Percentiles rank a stretch among this genome's conserved stretches.
Conservation (phyloP, 1,140 invertebrate species). For the Diorhabda carinulata region DNA sequence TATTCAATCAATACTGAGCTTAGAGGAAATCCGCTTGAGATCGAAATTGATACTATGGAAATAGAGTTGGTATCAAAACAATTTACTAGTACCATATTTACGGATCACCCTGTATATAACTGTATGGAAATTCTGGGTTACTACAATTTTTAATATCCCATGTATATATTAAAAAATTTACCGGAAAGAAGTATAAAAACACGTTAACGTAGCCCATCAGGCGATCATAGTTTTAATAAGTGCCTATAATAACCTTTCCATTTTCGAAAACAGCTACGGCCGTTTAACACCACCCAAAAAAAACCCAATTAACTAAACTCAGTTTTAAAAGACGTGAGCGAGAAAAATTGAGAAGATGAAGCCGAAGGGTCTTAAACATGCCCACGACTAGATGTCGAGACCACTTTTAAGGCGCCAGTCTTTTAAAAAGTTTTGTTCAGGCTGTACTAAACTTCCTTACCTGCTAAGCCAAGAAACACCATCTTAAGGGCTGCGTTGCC, state of each 20-base stretch:
- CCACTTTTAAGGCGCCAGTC: conserved; percentile 22
- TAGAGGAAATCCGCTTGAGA: too few relatives aligned
- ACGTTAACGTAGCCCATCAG: not conserved
- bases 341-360: not conserved
- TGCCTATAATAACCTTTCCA: conserved; percentile 13
- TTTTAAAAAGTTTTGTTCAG: conserved; percentile 18
- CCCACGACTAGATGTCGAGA: conserved; percentile 6
- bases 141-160: too few relatives aligned
- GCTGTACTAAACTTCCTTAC: conserved; percentile 22
- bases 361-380: not conserved
- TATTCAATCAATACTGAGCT: too few relatives aligned
- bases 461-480: conserved; percentile 21
- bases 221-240: conserved; percentile 7
- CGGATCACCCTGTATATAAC: too few relatives aligned
- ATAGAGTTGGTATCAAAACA: too few relatives aligned
- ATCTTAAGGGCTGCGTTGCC: conserved; percentile 11
- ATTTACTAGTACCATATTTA: too few relatives aligned
- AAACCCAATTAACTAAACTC: conserved; percentile 31
- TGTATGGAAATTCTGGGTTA: too few relatives aligned
- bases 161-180: too few relatives aligned
- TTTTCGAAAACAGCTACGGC: conserved; percentile 11
- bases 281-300: conserved; percentile 20
- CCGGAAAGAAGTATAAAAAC: too few relatives aligned
- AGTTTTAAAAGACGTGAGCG: not conserved
- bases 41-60: too few relatives aligned